Conservation (phyloP, 1,140 invertebrate genomes). For the Drosophila obscura region DNA sequence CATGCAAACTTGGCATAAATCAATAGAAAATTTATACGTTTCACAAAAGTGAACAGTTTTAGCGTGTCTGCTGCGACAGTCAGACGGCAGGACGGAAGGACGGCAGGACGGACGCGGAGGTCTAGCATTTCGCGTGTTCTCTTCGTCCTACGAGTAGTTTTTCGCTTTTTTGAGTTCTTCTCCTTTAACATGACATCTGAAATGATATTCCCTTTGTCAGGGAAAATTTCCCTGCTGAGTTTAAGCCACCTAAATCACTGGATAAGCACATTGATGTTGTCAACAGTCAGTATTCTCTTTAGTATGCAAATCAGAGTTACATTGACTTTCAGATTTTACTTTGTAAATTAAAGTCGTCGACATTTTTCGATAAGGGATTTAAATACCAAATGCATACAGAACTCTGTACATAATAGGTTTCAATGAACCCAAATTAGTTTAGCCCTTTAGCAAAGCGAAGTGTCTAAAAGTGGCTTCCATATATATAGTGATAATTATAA, state of each 20-base stretch:
- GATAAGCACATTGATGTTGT: constrained; percentile 53
- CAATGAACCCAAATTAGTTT: neutral
- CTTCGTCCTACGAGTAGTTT: constrained; percentile 23
- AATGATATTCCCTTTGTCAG: constrained; percentile 54
- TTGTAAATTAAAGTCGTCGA: constrained; percentile 10
- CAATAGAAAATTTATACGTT: constrained; percentile 83
- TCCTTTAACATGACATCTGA: constrained; percentile 47
- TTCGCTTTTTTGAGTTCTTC: constrained; percentile 32
- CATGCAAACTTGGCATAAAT: constrained; percentile 82
- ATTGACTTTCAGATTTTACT: constrained; percentile 32
- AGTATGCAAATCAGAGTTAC: constrained; percentile 28
- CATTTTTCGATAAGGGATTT: neutral
- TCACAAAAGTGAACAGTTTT: constrained; percentile 73
- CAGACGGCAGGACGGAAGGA: neutral
- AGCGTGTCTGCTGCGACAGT: constrained; percentile 54
- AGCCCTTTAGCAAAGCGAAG: too few species aligned
- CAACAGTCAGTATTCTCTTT: constrained; percentile 29
- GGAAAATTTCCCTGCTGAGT: constrained; percentile 31
- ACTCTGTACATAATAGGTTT: neutral
- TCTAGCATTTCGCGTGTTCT: constrained; percentile 64
- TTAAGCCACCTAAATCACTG: constrained; percentile 43
- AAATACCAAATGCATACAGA: neutral
- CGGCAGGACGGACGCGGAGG: constrained; percentile 20
- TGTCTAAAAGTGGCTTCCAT: too few species aligned
- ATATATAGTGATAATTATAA: neutral